Base-by-base conservation (phyloP, 2,797 vertebrate species). In the Hafferia zeledoni region DNA sequence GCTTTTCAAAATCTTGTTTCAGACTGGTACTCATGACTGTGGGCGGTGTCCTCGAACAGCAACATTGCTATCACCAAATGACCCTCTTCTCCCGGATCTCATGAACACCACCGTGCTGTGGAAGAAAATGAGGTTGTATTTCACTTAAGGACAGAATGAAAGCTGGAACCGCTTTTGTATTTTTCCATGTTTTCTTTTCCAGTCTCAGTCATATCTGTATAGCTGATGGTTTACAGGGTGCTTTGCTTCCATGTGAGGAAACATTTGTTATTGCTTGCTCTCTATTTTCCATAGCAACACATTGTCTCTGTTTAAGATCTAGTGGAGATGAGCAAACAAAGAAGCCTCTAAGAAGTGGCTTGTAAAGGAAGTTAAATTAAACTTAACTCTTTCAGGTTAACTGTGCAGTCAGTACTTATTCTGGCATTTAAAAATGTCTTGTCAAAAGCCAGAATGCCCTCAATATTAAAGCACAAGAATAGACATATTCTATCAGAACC, bases 271-370 rank as follows among this genome's bases (percentile, higher is more conserved):
- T 77, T 88, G 84, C 89, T 91, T 87, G 68, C 61, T 85, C 81
- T 14, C 71, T 90, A 76, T 82, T 93, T 87, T 81, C 93, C 93
- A 25, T 95, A 95, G 96, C 95, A 97, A 97, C 96, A 82, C 49
- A 74, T 43, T 85, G 95, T 89, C 87, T 97, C 63, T 33, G 94
- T 95, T 89, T 88, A 95, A 94, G 92, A 96, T 85, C 91, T 90
- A 87, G 33, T 0, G 5, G 55, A 72, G 90, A 94, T 39, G 74
- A 95, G 61, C 95, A 97, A 96, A 96, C 88, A 96, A 87, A 97
- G 95, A 94, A 96, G 67, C 67, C 90, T 94, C 91, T 91, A 87
- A 83, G 77, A 80, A 93, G 46, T 5, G 63, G 30, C 37, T 75
- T 41, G 43, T 74, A 65, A 59, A 85, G 49, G 43, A 81, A 81